Percentiles rank a stretch among this genome's conserved stretches.
Conservation (phyloP, 1,140 invertebrate species). For the Ceratosolen solmsi region DNA sequence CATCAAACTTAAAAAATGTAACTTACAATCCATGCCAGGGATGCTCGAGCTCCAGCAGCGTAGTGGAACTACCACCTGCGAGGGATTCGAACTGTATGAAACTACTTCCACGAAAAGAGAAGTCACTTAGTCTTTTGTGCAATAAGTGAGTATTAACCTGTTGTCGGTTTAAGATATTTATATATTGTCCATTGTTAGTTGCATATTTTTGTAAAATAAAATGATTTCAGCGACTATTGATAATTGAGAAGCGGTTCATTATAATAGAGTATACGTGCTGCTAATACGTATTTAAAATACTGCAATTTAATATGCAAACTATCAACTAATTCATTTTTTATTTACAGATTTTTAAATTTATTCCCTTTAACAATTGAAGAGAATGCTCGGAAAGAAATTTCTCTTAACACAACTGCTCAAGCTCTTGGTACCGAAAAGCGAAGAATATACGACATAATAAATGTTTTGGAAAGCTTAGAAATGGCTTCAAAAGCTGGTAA, state of each 20-base stretch:
- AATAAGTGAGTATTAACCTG: slow-evolving; percentile 70
- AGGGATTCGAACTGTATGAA: slow-evolving; percentile 47
- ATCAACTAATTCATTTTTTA: too few relatives aligned
- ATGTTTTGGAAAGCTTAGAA: slow-evolving; percentile 82
- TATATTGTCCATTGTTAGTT: too few relatives aligned
- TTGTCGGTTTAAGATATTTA: too few relatives aligned
- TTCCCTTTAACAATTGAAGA: slow-evolving; percentile 69
- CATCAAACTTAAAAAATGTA: slow-evolving; percentile 70
- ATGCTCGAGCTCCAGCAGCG: background rate
- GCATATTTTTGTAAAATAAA: background rate
- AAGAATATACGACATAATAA: slow-evolving; percentile 85
- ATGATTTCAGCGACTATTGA: background rate
- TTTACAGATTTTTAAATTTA: slow-evolving; percentile 74
- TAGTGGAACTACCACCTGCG: slow-evolving; percentile 10
- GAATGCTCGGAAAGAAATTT: slow-evolving; percentile 70
- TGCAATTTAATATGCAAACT: too few relatives aligned
- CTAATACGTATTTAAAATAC: too few relatives aligned
- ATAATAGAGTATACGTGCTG: too few relatives aligned
- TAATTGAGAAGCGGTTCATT: too few relatives aligned
- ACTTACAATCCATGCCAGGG: slow-evolving; percentile 51
- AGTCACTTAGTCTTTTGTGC: slow-evolving; percentile 76
- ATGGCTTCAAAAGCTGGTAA: slow-evolving; percentile 79
- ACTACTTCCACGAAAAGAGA: slow-evolving; percentile 72
- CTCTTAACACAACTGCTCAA: slow-evolving; percentile 75
- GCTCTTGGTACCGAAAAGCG: slow-evolving; percentile 78